Evolutionary conservation across 1,140 invertebrate genomes (phyloP).

Genomic region (Aricia agestis): DNA sequence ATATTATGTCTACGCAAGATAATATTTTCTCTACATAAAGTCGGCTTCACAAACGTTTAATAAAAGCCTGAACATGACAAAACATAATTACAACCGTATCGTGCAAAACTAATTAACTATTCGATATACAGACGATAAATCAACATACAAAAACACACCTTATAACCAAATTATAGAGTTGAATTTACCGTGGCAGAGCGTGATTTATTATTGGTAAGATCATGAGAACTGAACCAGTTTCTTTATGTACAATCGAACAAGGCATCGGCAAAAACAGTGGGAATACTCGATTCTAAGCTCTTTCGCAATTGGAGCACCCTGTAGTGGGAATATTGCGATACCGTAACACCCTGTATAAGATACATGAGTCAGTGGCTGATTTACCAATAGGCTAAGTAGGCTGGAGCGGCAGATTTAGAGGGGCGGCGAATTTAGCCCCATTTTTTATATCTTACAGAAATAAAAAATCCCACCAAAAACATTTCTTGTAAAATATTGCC

Average conservation of each 20-base stretch:
- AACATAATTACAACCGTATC: neutral
- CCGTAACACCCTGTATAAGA: neutral
- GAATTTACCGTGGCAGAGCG: neutral
- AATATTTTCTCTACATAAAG: neutral
- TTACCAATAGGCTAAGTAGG: too few species aligned
- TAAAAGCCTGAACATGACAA: neutral
- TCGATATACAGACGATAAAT: neutral
- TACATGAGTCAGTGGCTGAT: too few species aligned
- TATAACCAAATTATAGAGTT: neutral
- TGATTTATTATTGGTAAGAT: neutral
- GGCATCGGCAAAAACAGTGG: neutral
- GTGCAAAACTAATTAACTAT: neutral
- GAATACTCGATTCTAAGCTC: neutral
- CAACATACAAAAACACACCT: neutral
- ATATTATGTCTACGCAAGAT: too few species aligned
- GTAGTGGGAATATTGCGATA: neutral
- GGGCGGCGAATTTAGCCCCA: too few species aligned
- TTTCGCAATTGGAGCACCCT: neutral
- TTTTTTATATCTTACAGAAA: too few species aligned
- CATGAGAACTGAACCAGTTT: neutral
- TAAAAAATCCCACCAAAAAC: too few species aligned
- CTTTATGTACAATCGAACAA: neutral
- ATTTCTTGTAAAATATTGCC: too few species aligned
- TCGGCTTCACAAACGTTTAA: neutral
- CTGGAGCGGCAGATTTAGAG: too few species aligned